Conservation (phyloP, 2,888 invertebrate genomes). For the Leucania comma region DNA sequence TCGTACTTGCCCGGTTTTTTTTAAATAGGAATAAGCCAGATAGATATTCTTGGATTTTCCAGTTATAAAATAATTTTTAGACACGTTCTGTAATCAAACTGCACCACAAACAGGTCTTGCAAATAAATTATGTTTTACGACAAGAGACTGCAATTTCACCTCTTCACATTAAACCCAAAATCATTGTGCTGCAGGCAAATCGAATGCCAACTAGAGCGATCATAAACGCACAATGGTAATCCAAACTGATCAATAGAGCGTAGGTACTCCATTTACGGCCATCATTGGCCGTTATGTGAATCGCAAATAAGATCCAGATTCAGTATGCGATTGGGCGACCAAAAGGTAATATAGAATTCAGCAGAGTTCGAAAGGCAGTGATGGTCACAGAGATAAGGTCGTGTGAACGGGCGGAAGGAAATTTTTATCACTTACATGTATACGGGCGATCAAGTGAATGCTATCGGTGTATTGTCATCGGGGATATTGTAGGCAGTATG, state of each 20-base stretch:
- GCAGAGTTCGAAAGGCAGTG: slow-evolving; percentile 43
- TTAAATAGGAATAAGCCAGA: no score
- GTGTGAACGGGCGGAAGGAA: slow-evolving; percentile 47
- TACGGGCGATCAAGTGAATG: slow-evolving; percentile 42
- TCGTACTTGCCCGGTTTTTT: no score
- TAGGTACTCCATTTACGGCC: slow-evolving; percentile 49
- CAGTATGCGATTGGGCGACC: slow-evolving; percentile 40
- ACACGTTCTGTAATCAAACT: background rate
- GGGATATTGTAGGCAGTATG: background rate
- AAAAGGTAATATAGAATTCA: slow-evolving; percentile 59
- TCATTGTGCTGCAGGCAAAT: slow-evolving; percentile 26
- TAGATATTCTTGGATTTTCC: background rate
- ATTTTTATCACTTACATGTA: slow-evolving; percentile 51
- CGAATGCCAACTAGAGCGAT: slow-evolving; percentile 37
- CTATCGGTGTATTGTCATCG: slow-evolving; percentile 39
- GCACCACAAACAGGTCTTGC: background rate
- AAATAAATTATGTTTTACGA: slow-evolving; percentile 5
- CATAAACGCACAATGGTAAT: slow-evolving; percentile 51
- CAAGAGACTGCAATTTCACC: slow-evolving; percentile 10
- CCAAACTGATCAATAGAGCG: slow-evolving; percentile 57
- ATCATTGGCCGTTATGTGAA: slow-evolving; percentile 54
- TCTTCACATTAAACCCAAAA: slow-evolving; percentile 26
- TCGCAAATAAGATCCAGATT: slow-evolving; percentile 64
- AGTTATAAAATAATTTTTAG: background rate
- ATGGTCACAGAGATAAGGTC: slow-evolving; percentile 48